phyloP scores from a whole-genome alignment of 2,888 invertebrate genomes.

The Sceliomorpha sp. region DNA sequence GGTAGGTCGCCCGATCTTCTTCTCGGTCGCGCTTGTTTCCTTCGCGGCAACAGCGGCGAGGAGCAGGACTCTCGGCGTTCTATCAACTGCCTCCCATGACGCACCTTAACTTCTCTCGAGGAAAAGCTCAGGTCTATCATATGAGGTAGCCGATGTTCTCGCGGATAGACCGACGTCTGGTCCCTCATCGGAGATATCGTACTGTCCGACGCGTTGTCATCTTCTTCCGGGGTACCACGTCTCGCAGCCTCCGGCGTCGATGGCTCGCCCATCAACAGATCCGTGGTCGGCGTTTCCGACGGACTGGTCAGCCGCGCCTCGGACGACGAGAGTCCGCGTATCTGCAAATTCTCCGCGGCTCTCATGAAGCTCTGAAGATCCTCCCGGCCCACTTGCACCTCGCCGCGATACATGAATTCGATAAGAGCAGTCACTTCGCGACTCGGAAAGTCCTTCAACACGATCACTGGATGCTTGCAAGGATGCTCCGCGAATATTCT shows the following conservation, averaged over 20 bases:
- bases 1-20: conserved; percentile 90
- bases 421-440: conserved; percentile 95
- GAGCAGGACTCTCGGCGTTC: conserved; percentile 83
- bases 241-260: conserved; percentile 81
- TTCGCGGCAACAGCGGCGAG: conserved; percentile 88
- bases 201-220: conserved; percentile 68
- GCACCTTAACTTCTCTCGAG: no score
- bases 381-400: conserved; percentile 93
- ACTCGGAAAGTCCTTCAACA: conserved; percentile 93
- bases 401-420: conserved; percentile 96
- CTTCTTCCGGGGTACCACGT: conserved; percentile 67
- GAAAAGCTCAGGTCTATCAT: conserved; percentile 70
- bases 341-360: conserved; percentile 93
- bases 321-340: conserved; percentile 87
- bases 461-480: conserved; percentile 96
- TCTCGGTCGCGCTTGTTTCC: conserved; percentile 92
- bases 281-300: conserved; percentile 79
- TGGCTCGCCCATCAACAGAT: conserved; percentile 81
- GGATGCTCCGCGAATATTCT: conserved; percentile 94
- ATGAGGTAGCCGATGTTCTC: conserved; percentile 80
- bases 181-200: conserved; percentile 78
- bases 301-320: conserved; percentile 81
- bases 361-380: conserved; percentile 91
- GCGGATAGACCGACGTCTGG: conserved; percentile 52
- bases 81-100: no score